Evolutionary conservation across 2,888 invertebrate species (phyloP), one percentile per base, ranked within the genome.

Genomic region (Polydrusus tereticollis): DNA sequence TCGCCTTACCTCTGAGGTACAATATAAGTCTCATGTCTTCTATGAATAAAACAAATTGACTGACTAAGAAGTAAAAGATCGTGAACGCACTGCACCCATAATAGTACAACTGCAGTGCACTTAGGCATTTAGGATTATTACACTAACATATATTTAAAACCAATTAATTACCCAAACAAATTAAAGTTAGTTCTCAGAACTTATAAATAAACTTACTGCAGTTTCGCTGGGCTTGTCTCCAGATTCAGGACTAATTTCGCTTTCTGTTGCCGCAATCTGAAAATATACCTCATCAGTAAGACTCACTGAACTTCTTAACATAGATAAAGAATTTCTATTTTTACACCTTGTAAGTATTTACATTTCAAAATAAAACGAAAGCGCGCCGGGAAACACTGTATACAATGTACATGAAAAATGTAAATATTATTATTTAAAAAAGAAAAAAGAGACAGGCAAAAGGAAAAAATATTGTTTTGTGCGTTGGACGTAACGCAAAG

Each of bases 241-340:
- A 29, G 66, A 57, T 33, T 75, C 75, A 20, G 69, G 62, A 26
- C 60, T 72, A 67, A 75, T 75, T 69, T 75, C 75, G 57, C 60
- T 62, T 33, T 75, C 75, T 69, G 64, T 73, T 8, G 52, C 72
- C n/a, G 29, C 43, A 71, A 76, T 66, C 75, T 77, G 74, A 75
- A 75, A 75, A 69, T 43, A 60, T 64, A 65, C 16, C 43, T 68
- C 33, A 63, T 67, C 16, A 67, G 45, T 38, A 58, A 38, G 18
- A 45, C 36, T 63, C 62, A 47, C 12, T 63, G 7, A 33, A 63
- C 50, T 63, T 63, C 21, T 8, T 38, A n/a, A 16, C n/a, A n/a
- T 38, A 58, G 38, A 58, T 29, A 55, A 55, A 18, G 16, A 29
- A 3, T 29, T 29, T 14, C 26, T 55, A 55, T 55, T 55, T 55